Percentiles rank a stretch among this genome's conserved stretches.
Evolutionary conservation across 1,140 invertebrate genomes (phyloP).

Genomic region (Mizuhopecten yessoensis): DNA sequence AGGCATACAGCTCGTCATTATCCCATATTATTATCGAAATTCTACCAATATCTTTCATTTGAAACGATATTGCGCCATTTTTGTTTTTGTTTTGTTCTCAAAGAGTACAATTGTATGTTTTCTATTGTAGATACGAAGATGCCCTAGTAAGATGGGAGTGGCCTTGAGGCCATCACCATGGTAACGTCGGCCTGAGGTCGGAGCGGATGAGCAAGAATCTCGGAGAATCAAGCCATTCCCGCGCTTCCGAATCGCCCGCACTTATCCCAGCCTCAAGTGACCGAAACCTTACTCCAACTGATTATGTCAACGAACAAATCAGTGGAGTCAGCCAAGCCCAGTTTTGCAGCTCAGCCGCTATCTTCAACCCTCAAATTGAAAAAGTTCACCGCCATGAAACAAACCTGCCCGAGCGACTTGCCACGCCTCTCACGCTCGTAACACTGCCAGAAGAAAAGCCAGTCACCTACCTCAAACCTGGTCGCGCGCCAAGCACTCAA

Average conservation of each 20-base stretch:
- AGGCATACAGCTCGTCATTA: no score
- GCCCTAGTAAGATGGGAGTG: background rate
- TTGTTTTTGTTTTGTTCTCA: no score
- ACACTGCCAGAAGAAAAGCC: background rate
- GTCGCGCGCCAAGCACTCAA: background rate
- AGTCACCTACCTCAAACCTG: background rate
- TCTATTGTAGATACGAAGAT: slow-evolving; percentile 21
- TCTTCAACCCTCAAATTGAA: slow-evolving; percentile 7
- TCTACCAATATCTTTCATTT: no score
- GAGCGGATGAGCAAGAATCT: background rate
- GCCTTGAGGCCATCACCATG: slow-evolving; percentile 19
- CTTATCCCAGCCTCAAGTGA: slow-evolving; percentile 30
- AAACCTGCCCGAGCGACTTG: background rate
- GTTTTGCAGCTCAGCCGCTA: slow-evolving; percentile 36
- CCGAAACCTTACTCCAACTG: background rate
- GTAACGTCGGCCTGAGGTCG: slow-evolving; percentile 1
- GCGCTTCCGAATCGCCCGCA: slow-evolving; percentile 29
- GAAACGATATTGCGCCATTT: no score
- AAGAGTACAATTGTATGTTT: background rate
- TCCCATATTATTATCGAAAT: no score
- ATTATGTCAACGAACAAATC: background rate
- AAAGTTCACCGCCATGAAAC: background rate
- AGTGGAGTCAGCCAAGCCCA: background rate
- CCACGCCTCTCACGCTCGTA: slow-evolving; percentile 18
- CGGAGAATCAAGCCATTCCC: slow-evolving; percentile 36